Evolutionary conservation across 2,888 invertebrate species (phyloP).

Genomic region (Melikaiella ostensackeni): DNA sequence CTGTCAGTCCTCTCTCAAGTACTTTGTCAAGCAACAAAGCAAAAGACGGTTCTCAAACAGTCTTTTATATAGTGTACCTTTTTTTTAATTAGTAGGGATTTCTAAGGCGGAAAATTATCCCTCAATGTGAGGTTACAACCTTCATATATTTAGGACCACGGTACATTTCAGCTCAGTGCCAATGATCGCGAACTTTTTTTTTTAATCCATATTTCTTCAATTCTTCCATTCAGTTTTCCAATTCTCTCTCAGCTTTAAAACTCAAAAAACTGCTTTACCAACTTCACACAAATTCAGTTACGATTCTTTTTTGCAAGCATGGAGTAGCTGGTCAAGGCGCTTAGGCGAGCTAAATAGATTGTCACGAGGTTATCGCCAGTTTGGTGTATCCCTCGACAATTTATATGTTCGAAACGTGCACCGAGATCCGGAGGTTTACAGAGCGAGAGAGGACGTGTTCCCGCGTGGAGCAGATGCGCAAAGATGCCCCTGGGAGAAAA

Average conservation of each 20-base stretch:
- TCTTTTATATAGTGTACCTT: neutral
- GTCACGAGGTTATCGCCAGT: constrained; percentile 63
- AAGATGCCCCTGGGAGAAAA: constrained; percentile 57
- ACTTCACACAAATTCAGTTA: neutral
- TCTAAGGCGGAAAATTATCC: constrained; percentile 11
- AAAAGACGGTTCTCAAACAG: constrained; percentile 16
- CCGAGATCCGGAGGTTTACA: constrained; percentile 53
- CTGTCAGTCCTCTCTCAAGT: constrained; percentile 50
- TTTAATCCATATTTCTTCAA: too few species aligned
- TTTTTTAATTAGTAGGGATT: neutral
- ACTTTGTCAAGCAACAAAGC: constrained; percentile 50
- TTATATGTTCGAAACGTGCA: constrained; percentile 58
- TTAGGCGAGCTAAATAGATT: constrained; percentile 54
- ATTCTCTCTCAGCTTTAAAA: constrained; percentile 42
- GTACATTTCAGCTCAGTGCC: too few species aligned
- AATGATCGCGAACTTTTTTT: too few species aligned
- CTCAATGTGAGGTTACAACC: neutral
- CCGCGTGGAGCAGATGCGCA: constrained; percentile 58
- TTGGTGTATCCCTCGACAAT: constrained; percentile 61
- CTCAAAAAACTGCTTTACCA: neutral
- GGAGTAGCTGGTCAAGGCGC: constrained; percentile 52
- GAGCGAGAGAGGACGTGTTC: constrained; percentile 45
- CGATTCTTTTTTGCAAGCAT: constrained; percentile 44
- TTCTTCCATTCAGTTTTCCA: constrained; percentile 43
- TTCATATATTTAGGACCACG: too few species aligned